These are phyloP conservation scores for Drosophila elegans DNA, from an alignment of 1,140 invertebrate species.

Conservation along the genomic window DNA sequence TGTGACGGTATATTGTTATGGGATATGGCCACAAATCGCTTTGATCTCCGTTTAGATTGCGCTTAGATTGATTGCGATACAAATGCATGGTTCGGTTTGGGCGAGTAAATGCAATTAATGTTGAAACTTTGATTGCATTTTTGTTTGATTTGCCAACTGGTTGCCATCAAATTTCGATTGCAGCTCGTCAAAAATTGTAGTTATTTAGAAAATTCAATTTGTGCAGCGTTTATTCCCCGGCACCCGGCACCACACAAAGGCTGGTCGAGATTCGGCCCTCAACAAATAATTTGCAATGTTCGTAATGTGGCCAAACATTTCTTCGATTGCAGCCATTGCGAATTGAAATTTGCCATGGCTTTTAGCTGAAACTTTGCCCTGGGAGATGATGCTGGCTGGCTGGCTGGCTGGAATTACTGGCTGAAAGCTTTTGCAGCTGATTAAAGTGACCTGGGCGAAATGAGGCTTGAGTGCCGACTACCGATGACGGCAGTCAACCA, in stretches of 20 bases:
- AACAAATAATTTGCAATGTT: slow-evolving; percentile 61
- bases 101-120: slow-evolving; percentile 64
- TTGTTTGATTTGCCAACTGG: slow-evolving; percentile 59
- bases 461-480: slow-evolving; percentile 48
- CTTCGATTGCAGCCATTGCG: slow-evolving; percentile 27
- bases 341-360: slow-evolving; percentile 28
- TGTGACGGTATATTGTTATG: slow-evolving; percentile 42
- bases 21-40: slow-evolving; percentile 33
- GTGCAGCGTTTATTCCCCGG: slow-evolving; percentile 39
- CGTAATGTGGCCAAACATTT: slow-evolving; percentile 38
- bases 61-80: slow-evolving; percentile 38
- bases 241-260: slow-evolving; percentile 16
- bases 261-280: background rate
- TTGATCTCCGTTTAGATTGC: slow-evolving; percentile 3
- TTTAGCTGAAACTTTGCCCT: slow-evolving; percentile 19
- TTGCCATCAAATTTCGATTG: slow-evolving; percentile 36
- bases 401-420: background rate
- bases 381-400: background rate
- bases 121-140: slow-evolving; percentile 72
- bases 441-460: slow-evolving; percentile 55
- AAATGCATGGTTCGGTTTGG: slow-evolving; percentile 46
- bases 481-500: slow-evolving; percentile 25
- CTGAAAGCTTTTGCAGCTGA: slow-evolving; percentile 48
- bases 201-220: slow-evolving; percentile 78
- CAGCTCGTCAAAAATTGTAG: slow-evolving; percentile 52